These are phyloP conservation scores for Tupaia tana DNA, from an alignment of 2,113 vertebrate genomes.

Conservation along the genomic window DNA sequence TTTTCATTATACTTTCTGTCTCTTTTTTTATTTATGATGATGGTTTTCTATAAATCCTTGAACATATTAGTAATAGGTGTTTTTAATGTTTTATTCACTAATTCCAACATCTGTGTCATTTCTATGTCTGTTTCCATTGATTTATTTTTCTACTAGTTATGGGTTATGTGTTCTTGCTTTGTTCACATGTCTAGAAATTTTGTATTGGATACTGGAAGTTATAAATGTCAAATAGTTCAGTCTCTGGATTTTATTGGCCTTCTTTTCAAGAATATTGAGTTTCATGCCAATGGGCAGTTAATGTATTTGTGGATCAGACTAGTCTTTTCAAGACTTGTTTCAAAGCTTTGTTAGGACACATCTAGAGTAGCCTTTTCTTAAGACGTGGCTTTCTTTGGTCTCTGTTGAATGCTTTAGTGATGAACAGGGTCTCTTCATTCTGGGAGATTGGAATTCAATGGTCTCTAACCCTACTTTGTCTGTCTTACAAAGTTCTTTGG, in stretches of 20 bases:
- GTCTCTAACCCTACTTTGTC: too few species aligned
- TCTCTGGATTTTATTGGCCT: neutral
- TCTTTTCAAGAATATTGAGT: neutral
- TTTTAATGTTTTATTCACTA: neutral
- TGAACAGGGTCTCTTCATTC: neutral
- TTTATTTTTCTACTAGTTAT: neutral
- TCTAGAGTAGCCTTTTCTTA: neutral
- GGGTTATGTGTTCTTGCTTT: neutral
- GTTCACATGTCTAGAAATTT: too few species aligned
- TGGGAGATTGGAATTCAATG: neutral
- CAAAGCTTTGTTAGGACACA: neutral
- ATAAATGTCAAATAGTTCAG: neutral
- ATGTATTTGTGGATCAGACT: neutral
- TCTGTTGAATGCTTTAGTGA: neutral
- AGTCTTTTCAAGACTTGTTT: neutral
- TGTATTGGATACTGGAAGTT: neutral
- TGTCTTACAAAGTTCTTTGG: neutral
- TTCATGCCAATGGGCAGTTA: neutral
- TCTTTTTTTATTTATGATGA: neutral
- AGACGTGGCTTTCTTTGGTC: rapidly evolving
- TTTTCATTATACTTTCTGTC: neutral
- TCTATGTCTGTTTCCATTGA: neutral
- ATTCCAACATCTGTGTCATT: rapidly evolving
- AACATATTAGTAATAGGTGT: rapidly evolving
- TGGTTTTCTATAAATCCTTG: neutral